A percentile compares a stretch with the other conserved stretches of the same genome.
phyloP scores from a whole-genome alignment of 2,113 vertebrate genomes.

The Labeo rohita region DNA sequence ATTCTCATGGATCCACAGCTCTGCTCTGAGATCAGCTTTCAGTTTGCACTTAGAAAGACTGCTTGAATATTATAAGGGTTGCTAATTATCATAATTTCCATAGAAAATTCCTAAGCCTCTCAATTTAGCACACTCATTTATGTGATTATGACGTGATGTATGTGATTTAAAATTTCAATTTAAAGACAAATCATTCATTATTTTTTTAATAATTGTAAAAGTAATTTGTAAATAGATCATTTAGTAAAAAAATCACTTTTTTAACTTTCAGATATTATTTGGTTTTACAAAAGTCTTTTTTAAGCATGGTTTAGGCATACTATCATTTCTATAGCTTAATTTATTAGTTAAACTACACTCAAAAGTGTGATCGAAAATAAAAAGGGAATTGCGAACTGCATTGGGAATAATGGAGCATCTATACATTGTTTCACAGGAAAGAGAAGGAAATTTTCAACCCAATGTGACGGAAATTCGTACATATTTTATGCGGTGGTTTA shows the following conservation, averaged over 20 bases:
- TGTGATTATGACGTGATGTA: neutral
- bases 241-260: too few species aligned
- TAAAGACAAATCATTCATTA: neutral
- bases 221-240: too few species aligned
- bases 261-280: too few species aligned
- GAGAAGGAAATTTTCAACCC: too few species aligned
- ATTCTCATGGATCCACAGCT: neutral
- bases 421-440: too few species aligned
- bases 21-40: constrained; percentile 2
- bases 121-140: neutral
- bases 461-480: too few species aligned
- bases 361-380: neutral
- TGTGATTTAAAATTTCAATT: too few species aligned
- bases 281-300: neutral
- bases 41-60: neutral
- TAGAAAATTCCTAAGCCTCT: neutral
- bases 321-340: neutral
- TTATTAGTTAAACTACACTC: neutral
- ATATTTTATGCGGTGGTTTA: too few species aligned
- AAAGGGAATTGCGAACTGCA: too few species aligned
- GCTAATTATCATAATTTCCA: neutral
- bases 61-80: neutral
- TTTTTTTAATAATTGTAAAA: neutral
- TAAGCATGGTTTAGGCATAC: too few species aligned
- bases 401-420: too few species aligned